Evolutionary conservation across 1,140 invertebrate genomes (phyloP).

Genomic region (Rhynchophorus ferrugineus): DNA sequence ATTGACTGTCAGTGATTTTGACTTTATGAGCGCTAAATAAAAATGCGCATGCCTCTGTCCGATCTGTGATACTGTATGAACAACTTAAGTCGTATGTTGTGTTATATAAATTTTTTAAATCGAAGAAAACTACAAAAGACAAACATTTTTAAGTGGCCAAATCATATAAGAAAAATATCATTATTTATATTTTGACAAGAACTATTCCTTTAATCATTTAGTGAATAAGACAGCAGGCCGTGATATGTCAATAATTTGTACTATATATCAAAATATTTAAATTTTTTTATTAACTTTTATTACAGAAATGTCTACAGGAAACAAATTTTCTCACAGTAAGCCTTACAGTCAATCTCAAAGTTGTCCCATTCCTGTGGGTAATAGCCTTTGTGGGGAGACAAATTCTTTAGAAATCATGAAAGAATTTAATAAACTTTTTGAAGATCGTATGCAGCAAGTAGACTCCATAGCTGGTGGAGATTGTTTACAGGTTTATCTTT

Average conservation of each 20-base stretch:
- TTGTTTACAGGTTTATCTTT: conserved; percentile 26
- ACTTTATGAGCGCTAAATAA: too few species aligned
- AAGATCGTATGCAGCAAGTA: conserved; percentile 32
- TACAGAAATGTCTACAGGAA: conserved; percentile 3
- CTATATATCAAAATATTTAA: not conserved
- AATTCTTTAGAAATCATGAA: conserved; percentile 32
- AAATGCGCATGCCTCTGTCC: too few species aligned
- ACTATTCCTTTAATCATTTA: too few species aligned
- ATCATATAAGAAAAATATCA: too few species aligned
- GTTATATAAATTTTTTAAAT: too few species aligned
- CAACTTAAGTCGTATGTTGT: too few species aligned
- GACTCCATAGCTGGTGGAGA: conserved; percentile 28
- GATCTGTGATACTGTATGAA: too few species aligned
- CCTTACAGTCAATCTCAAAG: conserved; percentile 7
- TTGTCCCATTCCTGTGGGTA: conserved; percentile 22
- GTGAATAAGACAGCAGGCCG: not conserved
- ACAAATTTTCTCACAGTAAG: conserved; percentile 3
- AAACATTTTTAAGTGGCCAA: too few species aligned
- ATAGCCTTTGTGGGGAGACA: conserved; percentile 29
- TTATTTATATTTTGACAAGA: too few species aligned
- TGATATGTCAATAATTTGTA: not conserved
- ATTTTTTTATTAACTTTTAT: not conserved
- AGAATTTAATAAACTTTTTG: conserved; percentile 33
- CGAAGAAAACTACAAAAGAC: too few species aligned
- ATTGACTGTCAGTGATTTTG: too few species aligned